phyloP scores from a whole-genome alignment of 2,888 invertebrate species.

The Agrochola lychnidis region DNA sequence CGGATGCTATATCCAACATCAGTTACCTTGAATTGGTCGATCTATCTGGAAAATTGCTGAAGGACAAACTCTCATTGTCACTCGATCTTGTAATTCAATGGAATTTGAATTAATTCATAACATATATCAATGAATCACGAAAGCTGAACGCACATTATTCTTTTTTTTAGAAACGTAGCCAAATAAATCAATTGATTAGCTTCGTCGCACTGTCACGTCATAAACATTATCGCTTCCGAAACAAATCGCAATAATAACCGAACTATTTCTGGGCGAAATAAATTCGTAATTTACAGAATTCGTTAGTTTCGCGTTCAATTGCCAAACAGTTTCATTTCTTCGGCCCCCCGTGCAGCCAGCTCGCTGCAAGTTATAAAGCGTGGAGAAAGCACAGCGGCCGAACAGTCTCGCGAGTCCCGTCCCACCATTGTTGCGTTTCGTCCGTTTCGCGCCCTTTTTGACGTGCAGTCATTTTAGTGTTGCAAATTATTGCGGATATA shows the following conservation, averaged over 20 bases:
- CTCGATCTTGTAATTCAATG: not conserved
- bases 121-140: constrained; percentile 28
- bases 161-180: constrained; percentile 19
- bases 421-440: constrained; percentile 74
- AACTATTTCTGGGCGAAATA: constrained; percentile 72
- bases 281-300: constrained; percentile 76
- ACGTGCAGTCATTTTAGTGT: constrained; percentile 77
- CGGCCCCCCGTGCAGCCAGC: constrained; percentile 77
- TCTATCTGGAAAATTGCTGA: constrained; percentile 18
- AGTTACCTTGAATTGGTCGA: constrained; percentile 38
- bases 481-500: constrained; percentile 74
- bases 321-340: constrained; percentile 86
- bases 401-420: constrained; percentile 78
- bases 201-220: constrained; percentile 57
- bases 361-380: constrained; percentile 85
- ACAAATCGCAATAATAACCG: constrained; percentile 65
- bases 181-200: constrained; percentile 58
- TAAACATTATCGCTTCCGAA: constrained; percentile 66
- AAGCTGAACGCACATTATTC: constrained; percentile 24
- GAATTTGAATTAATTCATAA: constrained; percentile 5
- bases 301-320: constrained; percentile 82
- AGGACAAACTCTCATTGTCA: constrained; percentile 7
- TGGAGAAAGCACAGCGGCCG: constrained; percentile 86
- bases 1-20: constrained; percentile 13
- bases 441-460: constrained; percentile 80